Conservation (phyloP, 2,113 vertebrate genomes). For the Dasyurus viverrinus region DNA sequence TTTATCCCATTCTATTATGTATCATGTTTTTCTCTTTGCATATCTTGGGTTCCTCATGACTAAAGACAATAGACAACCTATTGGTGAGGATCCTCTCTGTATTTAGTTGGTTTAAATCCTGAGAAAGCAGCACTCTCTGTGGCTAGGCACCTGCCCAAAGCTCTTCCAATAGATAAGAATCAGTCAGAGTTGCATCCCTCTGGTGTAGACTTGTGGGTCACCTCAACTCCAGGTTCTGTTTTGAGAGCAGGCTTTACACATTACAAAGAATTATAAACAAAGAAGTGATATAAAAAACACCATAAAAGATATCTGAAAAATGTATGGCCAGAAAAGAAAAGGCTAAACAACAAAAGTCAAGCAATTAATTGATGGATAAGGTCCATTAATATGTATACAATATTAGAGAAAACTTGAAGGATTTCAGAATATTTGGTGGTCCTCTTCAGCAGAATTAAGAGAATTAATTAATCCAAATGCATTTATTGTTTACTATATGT, state of each 20-base stretch:
- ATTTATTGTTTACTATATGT: background rate
- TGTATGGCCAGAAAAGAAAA: background rate
- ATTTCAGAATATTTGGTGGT: background rate
- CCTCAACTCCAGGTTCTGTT: background rate
- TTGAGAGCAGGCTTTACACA: background rate
- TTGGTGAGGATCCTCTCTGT: background rate
- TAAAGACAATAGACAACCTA: background rate
- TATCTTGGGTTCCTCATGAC: background rate
- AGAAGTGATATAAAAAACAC: background rate
- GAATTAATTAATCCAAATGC: background rate
- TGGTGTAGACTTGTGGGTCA: background rate
- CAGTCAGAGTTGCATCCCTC: background rate
- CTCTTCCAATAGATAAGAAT: background rate
- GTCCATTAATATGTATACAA: background rate
- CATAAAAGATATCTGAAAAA: background rate
- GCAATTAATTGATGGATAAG: background rate
- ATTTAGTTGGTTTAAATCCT: background rate
- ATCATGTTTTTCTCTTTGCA: background rate
- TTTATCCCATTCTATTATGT: background rate
- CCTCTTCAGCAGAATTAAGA: background rate
- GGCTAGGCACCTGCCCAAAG: background rate
- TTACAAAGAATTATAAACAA: background rate
- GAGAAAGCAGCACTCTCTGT: background rate
- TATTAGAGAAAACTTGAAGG: background rate
- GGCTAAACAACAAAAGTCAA: background rate